These are phyloP conservation scores for Bellardia pandia DNA, from an alignment of 2,888 invertebrate genomes.

Conservation along the genomic window DNA sequence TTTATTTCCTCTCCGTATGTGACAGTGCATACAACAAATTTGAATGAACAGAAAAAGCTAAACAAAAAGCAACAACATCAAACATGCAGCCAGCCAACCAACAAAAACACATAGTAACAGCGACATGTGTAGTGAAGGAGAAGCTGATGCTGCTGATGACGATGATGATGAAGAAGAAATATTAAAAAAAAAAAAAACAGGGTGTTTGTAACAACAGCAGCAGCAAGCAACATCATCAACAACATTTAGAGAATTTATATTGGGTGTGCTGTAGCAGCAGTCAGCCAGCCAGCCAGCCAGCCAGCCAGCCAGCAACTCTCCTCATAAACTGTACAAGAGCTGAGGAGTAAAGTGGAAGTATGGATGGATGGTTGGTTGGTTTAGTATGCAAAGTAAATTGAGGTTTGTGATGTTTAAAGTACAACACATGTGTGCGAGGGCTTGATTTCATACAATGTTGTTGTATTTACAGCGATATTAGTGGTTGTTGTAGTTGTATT, in stretches of 20 bases:
- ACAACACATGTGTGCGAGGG: neutral
- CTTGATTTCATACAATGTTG: constrained; percentile 16
- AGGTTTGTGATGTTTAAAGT: constrained; percentile 59
- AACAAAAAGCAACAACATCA: constrained; percentile 33
- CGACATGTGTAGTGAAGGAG: constrained; percentile 48
- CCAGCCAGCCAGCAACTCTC: neutral
- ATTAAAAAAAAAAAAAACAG: neutral
- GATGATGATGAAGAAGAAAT: neutral
- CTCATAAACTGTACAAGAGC: constrained; percentile 11
- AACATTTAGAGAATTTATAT: constrained; percentile 5
- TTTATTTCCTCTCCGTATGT: constrained; percentile 54
- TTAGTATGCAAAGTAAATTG: constrained; percentile 65
- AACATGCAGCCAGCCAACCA: neutral
- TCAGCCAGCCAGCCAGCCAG: too few relatives aligned
- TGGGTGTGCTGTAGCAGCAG: neutral
- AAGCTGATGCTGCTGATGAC: constrained; percentile 22
- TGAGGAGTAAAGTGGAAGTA: constrained; percentile 34
- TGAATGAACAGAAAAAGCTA: constrained; percentile 56
- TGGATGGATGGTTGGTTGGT: constrained; percentile 23
- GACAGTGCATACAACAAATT: constrained; percentile 62
- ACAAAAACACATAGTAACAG: constrained; percentile 38
- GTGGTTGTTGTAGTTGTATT: constrained; percentile 42
- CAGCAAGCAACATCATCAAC: constrained; percentile 26
- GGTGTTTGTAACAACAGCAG: constrained; percentile 48
- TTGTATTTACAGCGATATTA: constrained; percentile 39